Conservation (phyloP, 2,113 vertebrate genomes). For the Dryoscopus gambensis region DNA sequence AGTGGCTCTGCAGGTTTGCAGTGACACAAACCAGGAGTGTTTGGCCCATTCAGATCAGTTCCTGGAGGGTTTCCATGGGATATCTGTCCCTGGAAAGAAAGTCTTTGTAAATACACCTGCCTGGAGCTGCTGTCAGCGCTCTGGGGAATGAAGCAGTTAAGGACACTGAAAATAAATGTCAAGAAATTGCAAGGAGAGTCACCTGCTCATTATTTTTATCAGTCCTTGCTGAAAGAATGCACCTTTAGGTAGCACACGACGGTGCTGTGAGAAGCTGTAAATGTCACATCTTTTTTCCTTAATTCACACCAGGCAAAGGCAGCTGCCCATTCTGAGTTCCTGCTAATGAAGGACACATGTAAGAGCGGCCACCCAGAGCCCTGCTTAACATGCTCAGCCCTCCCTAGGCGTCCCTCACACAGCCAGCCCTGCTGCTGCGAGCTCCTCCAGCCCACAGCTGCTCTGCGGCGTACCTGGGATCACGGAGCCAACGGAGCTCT, state of each 20-base stretch:
- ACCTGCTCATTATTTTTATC: conserved; percentile 45
- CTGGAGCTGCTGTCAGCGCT: neutral
- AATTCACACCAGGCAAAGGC: neutral
- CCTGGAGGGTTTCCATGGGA: neutral
- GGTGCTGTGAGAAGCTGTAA: neutral
- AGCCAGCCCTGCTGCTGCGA: neutral
- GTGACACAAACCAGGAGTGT: neutral
- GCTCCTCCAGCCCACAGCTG: neutral
- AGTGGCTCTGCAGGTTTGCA: neutral
- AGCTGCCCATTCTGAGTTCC: neutral
- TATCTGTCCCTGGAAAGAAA: neutral
- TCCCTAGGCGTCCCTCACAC: neutral
- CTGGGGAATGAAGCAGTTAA: neutral
- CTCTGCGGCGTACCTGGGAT: neutral
- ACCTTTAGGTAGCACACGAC: neutral
- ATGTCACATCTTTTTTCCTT: neutral
- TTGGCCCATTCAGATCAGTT: neutral
- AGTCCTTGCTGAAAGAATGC: neutral
- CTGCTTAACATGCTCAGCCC: neutral
- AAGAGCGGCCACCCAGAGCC: neutral
- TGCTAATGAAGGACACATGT: conserved; percentile 3
- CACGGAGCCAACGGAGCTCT: neutral
- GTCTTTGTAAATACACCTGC: neutral
- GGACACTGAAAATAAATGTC: conserved; percentile 10
- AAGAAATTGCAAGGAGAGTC: conserved; percentile 23